These are phyloP conservation scores for Volucella zonaria DNA, from an alignment of 2,888 invertebrate genomes.

Conservation along the genomic window DNA sequence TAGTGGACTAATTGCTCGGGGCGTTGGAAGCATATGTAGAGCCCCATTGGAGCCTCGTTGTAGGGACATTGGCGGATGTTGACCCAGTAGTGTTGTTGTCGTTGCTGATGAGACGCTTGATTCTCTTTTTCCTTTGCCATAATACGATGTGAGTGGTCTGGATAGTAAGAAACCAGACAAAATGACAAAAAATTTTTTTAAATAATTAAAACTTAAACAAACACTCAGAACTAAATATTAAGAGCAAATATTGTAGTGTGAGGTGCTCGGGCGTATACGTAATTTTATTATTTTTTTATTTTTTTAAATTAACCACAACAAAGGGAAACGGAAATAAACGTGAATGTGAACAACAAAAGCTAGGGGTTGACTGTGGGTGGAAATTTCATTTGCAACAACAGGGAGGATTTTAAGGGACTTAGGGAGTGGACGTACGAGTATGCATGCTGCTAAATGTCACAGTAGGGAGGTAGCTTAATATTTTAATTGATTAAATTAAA, in stretches of 20 bases:
- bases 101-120: conserved; percentile 91
- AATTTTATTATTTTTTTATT: conserved; percentile 29
- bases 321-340: background rate
- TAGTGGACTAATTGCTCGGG: conserved; percentile 81
- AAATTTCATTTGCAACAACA: conserved; percentile 14
- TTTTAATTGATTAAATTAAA: too few species aligned
- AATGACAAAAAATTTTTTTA: conserved; percentile 22
- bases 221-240: conserved; percentile 7
- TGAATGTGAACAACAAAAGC: conserved; percentile 1
- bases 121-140: conserved; percentile 87
- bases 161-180: conserved; percentile 75
- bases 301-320: background rate
- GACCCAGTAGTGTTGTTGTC: conserved; percentile 88
- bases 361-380: background rate
- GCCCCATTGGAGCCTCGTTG: conserved; percentile 82
- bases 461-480: too few species aligned
- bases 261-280: conserved; percentile 50
- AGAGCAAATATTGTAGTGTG: background rate
- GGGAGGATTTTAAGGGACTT: background rate
- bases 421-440: background rate
- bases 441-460: conserved; percentile 2
- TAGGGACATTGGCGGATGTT: conserved; percentile 79
- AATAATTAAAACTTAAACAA: conserved; percentile 46
- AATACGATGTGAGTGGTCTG: conserved; percentile 87
- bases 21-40: conserved; percentile 80